Evolutionary conservation across 2,888 invertebrate genomes (phyloP).

Genomic region (Glyphotaelius pellucidus): DNA sequence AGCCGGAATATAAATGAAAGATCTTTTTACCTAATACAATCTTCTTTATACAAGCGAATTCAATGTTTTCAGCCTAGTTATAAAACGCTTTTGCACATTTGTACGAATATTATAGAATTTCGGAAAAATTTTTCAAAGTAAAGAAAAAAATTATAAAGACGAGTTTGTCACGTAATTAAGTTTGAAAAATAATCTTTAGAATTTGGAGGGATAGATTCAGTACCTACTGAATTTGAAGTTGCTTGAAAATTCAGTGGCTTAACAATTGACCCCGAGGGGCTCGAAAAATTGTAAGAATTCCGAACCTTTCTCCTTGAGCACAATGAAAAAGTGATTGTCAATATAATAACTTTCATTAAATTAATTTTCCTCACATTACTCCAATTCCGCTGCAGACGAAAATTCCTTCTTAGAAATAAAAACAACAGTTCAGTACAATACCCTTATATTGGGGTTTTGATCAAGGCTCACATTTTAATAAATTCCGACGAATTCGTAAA

Average conservation of each 20-base stretch:
- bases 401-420: no score
- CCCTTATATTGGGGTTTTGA: no score
- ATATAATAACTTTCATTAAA: no score
- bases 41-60: background rate
- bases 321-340: no score
- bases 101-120: background rate
- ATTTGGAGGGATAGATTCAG: background rate
- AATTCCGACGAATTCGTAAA: no score
- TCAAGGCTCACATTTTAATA: no score
- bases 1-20: background rate
- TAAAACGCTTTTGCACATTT: background rate
- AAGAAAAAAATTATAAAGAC: background rate
- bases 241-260: background rate
- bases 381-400: no score
- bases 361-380: no score
- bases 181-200: background rate
- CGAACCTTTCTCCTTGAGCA: no score
- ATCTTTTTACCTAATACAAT: background rate
- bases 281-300: no score
- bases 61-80: background rate
- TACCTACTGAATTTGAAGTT: background rate
- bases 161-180: background rate
- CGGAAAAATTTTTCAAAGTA: background rate
- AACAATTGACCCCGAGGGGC: background rate
- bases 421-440: no score